Percentiles rank a stretch among this genome's conserved stretches.
These are phyloP conservation scores for Crotalus viridis DNA, from an alignment of 2,113 vertebrate genomes.

Conservation along the genomic window DNA sequence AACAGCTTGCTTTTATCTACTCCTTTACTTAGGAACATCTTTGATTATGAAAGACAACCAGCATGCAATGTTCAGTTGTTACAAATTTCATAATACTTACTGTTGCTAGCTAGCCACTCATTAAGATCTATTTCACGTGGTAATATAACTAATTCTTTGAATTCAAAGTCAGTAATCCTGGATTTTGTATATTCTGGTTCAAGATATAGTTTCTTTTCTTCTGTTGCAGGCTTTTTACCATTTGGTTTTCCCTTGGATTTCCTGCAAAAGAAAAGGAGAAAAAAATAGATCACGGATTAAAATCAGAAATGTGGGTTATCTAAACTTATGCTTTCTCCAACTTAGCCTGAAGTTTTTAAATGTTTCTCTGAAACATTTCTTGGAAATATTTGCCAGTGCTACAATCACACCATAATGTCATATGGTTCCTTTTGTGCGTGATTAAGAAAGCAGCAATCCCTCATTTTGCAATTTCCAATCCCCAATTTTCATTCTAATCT, in stretches of 20 bases:
- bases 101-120: slow-evolving; percentile 98
- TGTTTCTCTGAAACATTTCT: background rate
- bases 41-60: slow-evolving; percentile 8
- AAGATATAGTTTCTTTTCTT: slow-evolving; percentile 95
- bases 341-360: background rate
- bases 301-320: background rate
- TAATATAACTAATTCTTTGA: slow-evolving; percentile 93
- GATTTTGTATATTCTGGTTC: slow-evolving; percentile 92
- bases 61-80: background rate
- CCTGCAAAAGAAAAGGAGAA: slow-evolving; percentile 66
- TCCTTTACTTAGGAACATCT: background rate
- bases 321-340: background rate
- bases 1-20: background rate
- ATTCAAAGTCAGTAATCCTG: slow-evolving; percentile 90
- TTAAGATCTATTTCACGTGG: slow-evolving; percentile 98
- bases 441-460: background rate
- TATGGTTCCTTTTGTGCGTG: background rate
- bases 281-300: slow-evolving; percentile 13
- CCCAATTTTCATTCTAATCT: background rate
- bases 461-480: background rate
- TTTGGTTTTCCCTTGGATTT: slow-evolving; percentile 99
- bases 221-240: slow-evolving; percentile 89
- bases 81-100: slow-evolving; percentile 72
- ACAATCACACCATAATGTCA: background rate
- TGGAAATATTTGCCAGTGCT: background rate